Conservation (phyloP, 2,888 invertebrate genomes). For the Limenitis camilla region DNA sequence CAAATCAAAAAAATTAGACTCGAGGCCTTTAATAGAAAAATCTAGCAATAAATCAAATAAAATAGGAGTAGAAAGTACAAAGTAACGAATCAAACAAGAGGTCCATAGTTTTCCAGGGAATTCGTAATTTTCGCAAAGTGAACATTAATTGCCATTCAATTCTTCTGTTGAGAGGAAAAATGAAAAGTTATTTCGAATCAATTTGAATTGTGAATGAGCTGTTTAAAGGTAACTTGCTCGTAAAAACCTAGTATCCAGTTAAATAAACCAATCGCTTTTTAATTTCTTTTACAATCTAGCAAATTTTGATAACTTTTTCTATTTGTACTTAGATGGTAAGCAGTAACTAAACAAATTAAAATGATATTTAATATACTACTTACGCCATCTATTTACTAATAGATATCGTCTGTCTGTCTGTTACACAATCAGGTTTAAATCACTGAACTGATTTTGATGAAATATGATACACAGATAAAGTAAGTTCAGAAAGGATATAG, state of each 20-base stretch:
- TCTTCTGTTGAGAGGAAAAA: constrained; percentile 10
- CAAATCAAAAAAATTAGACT: too few species aligned
- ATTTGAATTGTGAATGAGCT: constrained; percentile 23
- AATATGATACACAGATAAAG: too few species aligned
- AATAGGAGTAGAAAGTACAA: constrained; percentile 1
- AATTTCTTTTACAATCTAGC: not conserved
- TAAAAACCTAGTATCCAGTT: not conserved
- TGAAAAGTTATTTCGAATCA: constrained; percentile 15
- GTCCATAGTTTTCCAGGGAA: constrained; percentile 9
- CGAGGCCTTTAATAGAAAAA: too few species aligned
- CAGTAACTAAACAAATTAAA: too few species aligned
- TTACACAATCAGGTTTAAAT: too few species aligned
- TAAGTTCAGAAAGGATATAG: too few species aligned
- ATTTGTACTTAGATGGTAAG: too few species aligned
- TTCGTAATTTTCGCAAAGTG: constrained; percentile 14
- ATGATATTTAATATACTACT: too few species aligned
- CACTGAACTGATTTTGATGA: too few species aligned
- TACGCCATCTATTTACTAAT: too few species aligned
- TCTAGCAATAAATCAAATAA: too few species aligned
- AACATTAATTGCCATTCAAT: constrained; percentile 18
- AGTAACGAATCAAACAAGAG: constrained; percentile 4
- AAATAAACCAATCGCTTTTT: not conserved
- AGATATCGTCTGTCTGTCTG: too few species aligned
- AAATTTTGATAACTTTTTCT: not conserved
- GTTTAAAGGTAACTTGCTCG: constrained; percentile 10